Conservation (phyloP, 2,888 invertebrate genomes). For the Himalopsyche kuldschensis region DNA sequence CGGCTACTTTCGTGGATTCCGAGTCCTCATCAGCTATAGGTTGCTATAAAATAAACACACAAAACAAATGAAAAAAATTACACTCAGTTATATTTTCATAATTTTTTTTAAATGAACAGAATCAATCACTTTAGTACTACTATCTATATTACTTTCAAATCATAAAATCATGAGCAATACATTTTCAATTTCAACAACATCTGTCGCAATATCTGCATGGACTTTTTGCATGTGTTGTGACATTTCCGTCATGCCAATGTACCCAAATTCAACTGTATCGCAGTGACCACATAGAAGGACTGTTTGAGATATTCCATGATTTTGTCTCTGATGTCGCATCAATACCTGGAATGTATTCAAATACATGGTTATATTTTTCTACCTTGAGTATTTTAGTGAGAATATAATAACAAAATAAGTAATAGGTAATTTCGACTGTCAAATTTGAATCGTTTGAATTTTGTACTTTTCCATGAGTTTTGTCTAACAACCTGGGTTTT, state of each 20-base stretch:
- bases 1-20: not conserved
- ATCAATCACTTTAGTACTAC: too few species aligned
- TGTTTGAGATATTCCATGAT: not conserved
- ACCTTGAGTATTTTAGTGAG: too few species aligned
- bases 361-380: not conserved
- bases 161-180: not conserved
- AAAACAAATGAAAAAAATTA: not conserved
- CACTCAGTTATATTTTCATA: too few species aligned
- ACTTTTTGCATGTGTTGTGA: not conserved
- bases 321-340: conserved; percentile 5
- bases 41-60: not conserved
- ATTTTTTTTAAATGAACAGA: too few species aligned
- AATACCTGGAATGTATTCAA: not conserved
- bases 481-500: too few species aligned
- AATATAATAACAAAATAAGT: too few species aligned
- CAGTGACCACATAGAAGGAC: conserved; percentile 22
- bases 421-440: too few species aligned
- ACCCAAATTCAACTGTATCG: not conserved
- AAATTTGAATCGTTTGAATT: too few species aligned
- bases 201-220: not conserved
- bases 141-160: too few species aligned
- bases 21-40: not conserved
- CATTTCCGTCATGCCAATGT: not conserved
- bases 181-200: not conserved
- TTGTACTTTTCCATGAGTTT: too few species aligned